Evolutionary conservation across 2,888 invertebrate genomes (phyloP).

Genomic region (Noctua fimbriata): DNA sequence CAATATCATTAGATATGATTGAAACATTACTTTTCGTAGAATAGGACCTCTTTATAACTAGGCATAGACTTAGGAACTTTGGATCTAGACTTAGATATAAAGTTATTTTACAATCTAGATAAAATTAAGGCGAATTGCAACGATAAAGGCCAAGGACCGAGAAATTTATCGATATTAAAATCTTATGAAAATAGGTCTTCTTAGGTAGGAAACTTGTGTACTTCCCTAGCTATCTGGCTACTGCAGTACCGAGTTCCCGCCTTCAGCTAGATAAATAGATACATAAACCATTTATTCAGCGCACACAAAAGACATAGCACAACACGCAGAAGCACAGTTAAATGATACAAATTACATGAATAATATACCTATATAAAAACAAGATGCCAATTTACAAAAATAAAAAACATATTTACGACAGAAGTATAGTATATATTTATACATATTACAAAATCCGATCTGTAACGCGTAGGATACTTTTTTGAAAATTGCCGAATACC

Average conservation of each 20-base stretch:
- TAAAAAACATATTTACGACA: too few species aligned
- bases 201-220: not conserved
- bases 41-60: conserved; percentile 2
- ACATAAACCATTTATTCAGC: too few species aligned
- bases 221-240: not conserved
- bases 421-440: too few species aligned
- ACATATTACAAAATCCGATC: too few species aligned
- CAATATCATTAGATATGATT: conserved; percentile 15
- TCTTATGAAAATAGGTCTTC: not conserved
- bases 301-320: too few species aligned
- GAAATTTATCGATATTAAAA: not conserved
- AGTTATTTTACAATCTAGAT: conserved; percentile 37
- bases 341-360: too few species aligned
- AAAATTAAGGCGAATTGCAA: not conserved
- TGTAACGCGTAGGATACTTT: not conserved
- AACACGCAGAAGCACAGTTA: too few species aligned
- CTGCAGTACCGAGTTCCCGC: not conserved
- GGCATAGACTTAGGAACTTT: not conserved
- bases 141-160: conserved; percentile 3
- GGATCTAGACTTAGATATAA: conserved; percentile 2
- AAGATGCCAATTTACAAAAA: too few species aligned
- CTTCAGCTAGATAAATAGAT: too few species aligned
- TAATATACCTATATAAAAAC: too few species aligned
- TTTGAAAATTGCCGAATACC: not conserved
- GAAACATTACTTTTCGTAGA: conserved; percentile 28